phyloP scores from a whole-genome alignment of 2,113 vertebrate genomes.

The Muntiacus muntjak region DNA sequence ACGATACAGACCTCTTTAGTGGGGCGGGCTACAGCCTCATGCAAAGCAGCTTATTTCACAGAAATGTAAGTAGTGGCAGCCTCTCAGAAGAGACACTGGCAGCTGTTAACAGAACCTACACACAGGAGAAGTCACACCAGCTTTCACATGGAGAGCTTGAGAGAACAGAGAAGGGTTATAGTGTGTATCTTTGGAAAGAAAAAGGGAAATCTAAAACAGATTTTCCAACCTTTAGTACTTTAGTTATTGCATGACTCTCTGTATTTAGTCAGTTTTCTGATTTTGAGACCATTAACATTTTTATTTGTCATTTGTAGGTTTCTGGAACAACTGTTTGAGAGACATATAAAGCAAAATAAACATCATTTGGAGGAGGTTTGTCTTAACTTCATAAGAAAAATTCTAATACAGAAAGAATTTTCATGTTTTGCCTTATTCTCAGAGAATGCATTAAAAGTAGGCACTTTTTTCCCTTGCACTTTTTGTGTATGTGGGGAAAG shows the following conservation, averaged over 20 bases:
- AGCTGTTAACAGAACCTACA: not conserved
- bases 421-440: not conserved
- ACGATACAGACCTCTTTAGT: not conserved
- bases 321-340: conserved; percentile 82
- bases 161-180: not conserved
- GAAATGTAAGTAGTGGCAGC: not conserved
- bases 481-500: not conserved
- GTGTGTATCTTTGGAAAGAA: not conserved
- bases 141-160: not conserved
- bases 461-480: not conserved
- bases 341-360: conserved; percentile 81
- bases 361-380: conserved; percentile 83
- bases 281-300: conserved; percentile 50
- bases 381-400: not conserved
- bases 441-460: not conserved
- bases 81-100: not conserved
- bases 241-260: not conserved
- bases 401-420: not conserved
- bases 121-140: not conserved
- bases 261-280: not conserved
- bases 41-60: not conserved
- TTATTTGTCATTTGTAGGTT: conserved; percentile 75
- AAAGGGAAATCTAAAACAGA: not conserved
- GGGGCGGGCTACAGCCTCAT: not conserved
- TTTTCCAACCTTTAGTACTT: not conserved